Conservation (phyloP, 2,797 vertebrate species). For the Orestias chungarensis region DNA sequence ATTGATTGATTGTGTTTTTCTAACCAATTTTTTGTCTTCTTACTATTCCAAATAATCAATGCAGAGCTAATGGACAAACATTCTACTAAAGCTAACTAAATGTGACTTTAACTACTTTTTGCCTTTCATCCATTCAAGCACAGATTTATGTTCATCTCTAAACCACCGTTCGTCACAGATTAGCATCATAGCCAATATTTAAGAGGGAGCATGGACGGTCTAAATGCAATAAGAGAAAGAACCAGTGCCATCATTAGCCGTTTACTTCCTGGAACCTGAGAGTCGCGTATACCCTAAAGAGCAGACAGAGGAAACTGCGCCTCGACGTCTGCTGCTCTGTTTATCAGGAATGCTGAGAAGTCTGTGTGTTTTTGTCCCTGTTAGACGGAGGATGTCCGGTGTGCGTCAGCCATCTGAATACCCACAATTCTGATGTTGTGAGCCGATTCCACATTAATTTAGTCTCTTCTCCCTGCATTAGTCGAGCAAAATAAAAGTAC, state of each 20-base stretch:
- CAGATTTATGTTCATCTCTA: conserved; percentile 12
- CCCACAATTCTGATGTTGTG: conserved; percentile 47
- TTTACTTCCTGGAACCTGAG: conserved; percentile 20
- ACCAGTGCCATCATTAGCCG: conserved; percentile 38
- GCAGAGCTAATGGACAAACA: not conserved
- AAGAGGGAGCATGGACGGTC: conserved; percentile 26
- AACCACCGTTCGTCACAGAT: conserved; percentile 20
- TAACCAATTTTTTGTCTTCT: no score
- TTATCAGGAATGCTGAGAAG: conserved; percentile 55
- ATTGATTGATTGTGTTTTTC: no score
- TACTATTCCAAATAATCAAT: not conserved
- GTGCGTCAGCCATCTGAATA: conserved; percentile 59
- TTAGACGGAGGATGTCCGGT: conserved; percentile 65
- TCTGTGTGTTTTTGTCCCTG: conserved; percentile 55
- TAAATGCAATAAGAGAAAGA: conserved; percentile 46
- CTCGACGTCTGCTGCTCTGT: conserved; percentile 51
- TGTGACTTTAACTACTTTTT: conserved; percentile 4
- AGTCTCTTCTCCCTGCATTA: conserved; percentile 46
- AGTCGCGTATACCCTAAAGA: conserved; percentile 29
- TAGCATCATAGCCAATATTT: not conserved
- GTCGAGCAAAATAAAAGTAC: conserved; percentile 43
- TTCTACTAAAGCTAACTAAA: not conserved
- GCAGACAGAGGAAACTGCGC: conserved; percentile 19
- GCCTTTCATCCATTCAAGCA: conserved; percentile 6
- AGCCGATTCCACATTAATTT: conserved; percentile 65